Evolutionary conservation across 2,888 invertebrate genomes (phyloP).

Genomic region (Leuctra nigra): DNA sequence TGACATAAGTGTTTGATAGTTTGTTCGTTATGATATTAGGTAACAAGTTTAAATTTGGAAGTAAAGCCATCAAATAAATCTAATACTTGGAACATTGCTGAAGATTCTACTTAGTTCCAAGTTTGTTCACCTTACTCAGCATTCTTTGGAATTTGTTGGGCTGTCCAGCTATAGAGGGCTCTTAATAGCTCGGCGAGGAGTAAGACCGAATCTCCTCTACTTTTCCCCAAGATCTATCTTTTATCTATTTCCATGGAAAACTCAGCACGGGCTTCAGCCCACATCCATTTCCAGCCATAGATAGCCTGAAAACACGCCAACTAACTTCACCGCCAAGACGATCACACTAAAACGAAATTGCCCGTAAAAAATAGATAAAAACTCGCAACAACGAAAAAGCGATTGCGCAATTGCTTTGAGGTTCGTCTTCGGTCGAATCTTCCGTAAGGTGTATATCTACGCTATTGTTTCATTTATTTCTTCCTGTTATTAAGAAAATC

Average conservation of each 20-base stretch:
- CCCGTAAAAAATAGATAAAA: slow-evolving; percentile 15
- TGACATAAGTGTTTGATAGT: too few relatives aligned
- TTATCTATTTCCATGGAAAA: not conserved
- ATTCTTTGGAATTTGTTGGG: not conserved
- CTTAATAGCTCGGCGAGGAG: not conserved
- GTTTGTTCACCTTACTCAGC: too few relatives aligned
- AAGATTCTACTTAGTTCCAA: too few relatives aligned
- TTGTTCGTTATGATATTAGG: too few relatives aligned
- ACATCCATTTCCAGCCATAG: not conserved
- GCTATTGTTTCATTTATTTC: too few relatives aligned
- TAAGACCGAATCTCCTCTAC: not conserved
- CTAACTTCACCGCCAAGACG: not conserved
- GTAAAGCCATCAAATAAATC: too few relatives aligned
- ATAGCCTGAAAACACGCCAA: slow-evolving; percentile 1
- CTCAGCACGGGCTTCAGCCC: too few relatives aligned
- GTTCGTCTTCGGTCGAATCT: not conserved
- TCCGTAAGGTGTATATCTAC: not conserved
- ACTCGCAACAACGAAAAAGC: not conserved
- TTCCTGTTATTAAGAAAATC: too few relatives aligned
- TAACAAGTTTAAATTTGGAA: too few relatives aligned
- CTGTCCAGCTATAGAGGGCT: not conserved
- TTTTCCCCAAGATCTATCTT: not conserved
- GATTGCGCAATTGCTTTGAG: not conserved
- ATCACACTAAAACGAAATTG: slow-evolving; percentile 4
- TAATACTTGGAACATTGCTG: too few relatives aligned